These are phyloP conservation scores for Alentia gelatinosa DNA, from an alignment of 2,888 invertebrate species.

Conservation along the genomic window DNA sequence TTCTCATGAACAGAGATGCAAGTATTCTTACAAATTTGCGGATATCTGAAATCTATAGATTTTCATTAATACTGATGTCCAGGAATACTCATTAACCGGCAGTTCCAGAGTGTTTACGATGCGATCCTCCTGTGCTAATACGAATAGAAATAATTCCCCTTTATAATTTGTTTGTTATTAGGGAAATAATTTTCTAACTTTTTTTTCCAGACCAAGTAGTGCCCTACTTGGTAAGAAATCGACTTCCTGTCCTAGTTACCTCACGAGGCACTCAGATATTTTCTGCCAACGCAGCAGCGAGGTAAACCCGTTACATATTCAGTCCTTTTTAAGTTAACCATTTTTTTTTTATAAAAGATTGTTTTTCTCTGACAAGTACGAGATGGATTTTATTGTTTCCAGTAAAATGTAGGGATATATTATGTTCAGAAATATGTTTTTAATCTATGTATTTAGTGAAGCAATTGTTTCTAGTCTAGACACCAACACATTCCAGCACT, in stretches of 20 bases:
- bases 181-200: background rate
- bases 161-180: background rate
- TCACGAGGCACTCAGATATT: constrained; percentile 64
- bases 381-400: background rate
- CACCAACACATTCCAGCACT: background rate
- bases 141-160: background rate
- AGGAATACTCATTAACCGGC: background rate
- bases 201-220: constrained; percentile 62
- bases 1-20: too few relatives aligned
- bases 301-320: constrained; percentile 62
- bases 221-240: constrained; percentile 65
- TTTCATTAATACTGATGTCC: background rate
- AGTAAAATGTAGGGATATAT: background rate
- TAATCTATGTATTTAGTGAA: background rate
- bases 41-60: background rate
- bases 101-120: too few relatives aligned
- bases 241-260: constrained; percentile 73
- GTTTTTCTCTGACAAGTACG: background rate
- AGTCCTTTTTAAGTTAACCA: background rate
- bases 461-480: background rate
- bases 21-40: background rate
- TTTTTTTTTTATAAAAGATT: background rate
- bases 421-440: background rate
- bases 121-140: background rate
- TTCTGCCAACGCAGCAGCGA: constrained; percentile 72